Evolutionary conservation across 2,797 vertebrate species (phyloP), one percentile per base, ranked within the genome.

Genomic region (Pipistrellus kuhlii): DNA sequence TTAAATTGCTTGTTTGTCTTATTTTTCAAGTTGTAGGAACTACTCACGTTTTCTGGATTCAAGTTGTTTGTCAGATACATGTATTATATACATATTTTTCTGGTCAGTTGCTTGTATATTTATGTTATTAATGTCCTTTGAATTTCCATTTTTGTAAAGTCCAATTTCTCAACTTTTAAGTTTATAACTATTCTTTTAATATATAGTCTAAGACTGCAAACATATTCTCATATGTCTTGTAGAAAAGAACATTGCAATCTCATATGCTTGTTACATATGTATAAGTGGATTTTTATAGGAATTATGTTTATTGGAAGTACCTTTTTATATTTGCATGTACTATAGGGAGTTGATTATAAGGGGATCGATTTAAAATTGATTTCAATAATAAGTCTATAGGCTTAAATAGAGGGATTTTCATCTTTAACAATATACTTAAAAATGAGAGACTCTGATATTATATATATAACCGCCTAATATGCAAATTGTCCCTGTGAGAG

Each of bases 361-460:
- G 27, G 25, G 30, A 12, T 3, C 14, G 25, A 66, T 72, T 92
- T 72, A 72, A 77, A 83, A 71, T 32, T 48, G 35, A 88, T 72
- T 84, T 64, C 6, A 91, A 2, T 55, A 64, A 55, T 62, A 69
- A 32, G 25, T 77, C 35, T 64, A 4, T 84, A 88, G 44, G 30
- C 30, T 77, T 88, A 71, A 59, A 53, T 30, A 55, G 44, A 76
- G 3, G 41, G 12, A 21, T 73, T 41, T 44, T 88, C 3, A 85
- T 94, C 66, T 82, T 86, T 62, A 59, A 57, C 17, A 73, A 32
- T 32, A 35, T 92, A 73, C 41, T 92, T 59, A 46, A 89, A 53
- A 72, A 66, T 84, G 78, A 84, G 90, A 85, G 25, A 85, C 20
- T 35, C 21, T 75, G 38, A 57, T 30, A 51, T 72, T 30, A 30